Base-by-base conservation (phyloP, 2,113 vertebrate species). In the Myotis davidii region DNA sequence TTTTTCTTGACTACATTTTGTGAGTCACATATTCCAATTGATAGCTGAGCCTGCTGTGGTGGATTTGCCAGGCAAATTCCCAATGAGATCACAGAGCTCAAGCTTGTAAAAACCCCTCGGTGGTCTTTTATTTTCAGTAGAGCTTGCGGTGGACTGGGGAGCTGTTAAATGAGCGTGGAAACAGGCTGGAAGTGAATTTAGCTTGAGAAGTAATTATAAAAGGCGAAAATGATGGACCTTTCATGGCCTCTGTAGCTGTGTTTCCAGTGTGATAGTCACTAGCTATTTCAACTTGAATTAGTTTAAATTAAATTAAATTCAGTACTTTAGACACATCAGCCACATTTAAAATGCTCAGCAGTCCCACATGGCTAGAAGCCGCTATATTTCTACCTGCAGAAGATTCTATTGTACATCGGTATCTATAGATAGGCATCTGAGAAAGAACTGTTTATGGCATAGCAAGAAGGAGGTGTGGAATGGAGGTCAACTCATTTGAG, bases 101-200 rank as follows among this genome's bases (percentile, higher is more conserved):
- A 5, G 54, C 61, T 93, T 56, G 32, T 82, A 18, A 27, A 61
- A 87, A 39, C 11, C 85, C 65, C 73, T 85, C 9, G 52, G 14
- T 95, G 73, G 72, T 73, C 72, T 92, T 96, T 94, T 87, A 81
- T 88, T 96, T 96, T 96, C 85, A 88, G 4, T 45, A 78, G 92
- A 32, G n/a, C 37, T 64, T 88, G 65, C 74, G 77, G 72, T 7
- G 37, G 39, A 50, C 78, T 48, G 59, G 73, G 59, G 93, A 92
- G 54, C 64, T 87, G 90, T 76, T 84, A 85, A 87, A 77, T 37
- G 52, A 92, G 73, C 1, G 1, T 59, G 21, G 39, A 91, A 65
- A 94, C 42, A 39, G 61, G 94, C 77, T 65, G 54, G 23, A 88
- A 92, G 27, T 74, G 59, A 72, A 77, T 85, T 85, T 82, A 67